Evolutionary conservation across 2,888 invertebrate genomes (phyloP).

Genomic region (Hydrotaea diabolus): DNA sequence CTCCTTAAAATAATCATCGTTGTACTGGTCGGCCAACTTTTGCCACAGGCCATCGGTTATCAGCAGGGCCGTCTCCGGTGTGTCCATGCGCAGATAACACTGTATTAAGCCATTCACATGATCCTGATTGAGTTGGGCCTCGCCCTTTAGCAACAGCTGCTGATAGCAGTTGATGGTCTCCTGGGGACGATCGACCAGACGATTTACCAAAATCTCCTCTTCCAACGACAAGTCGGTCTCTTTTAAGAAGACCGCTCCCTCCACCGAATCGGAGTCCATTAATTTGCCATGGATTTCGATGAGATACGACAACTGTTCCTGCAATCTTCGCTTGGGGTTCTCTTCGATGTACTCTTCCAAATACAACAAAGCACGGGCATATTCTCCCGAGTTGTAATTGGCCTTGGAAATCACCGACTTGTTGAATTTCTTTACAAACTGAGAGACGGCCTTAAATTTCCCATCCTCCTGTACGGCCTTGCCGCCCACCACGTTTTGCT

Average conservation of each 20-base stretch:
- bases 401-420: slow-evolving; percentile 86
- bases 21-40: slow-evolving; percentile 83
- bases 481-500: slow-evolving; percentile 70
- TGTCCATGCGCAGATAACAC: slow-evolving; percentile 92
- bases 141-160: slow-evolving; percentile 86
- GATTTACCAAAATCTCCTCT: slow-evolving; percentile 91
- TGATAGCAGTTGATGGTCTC: slow-evolving; percentile 95
- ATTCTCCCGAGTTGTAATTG: slow-evolving; percentile 88
- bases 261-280: slow-evolving; percentile 94
- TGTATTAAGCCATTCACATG: slow-evolving; percentile 88
- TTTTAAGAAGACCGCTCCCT: slow-evolving; percentile 89
- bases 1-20: slow-evolving; percentile 85
- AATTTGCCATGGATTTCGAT: slow-evolving; percentile 92
- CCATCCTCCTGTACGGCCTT: slow-evolving; percentile 77
- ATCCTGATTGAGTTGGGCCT: slow-evolving; percentile 81
- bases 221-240: slow-evolving; percentile 88
- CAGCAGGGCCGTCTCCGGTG: slow-evolving; percentile 91
- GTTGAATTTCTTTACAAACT: slow-evolving; percentile 82
- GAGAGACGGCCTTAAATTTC: slow-evolving; percentile 73
- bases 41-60: slow-evolving; percentile 87
- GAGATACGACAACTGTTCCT: slow-evolving; percentile 84
- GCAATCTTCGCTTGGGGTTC: slow-evolving; percentile 81
- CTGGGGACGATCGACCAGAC: slow-evolving; percentile 90
- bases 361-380: slow-evolving; percentile 88
- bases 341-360: slow-evolving; percentile 87